Evolutionary conservation across 2,113 vertebrate species (phyloP), one percentile per base, ranked within the genome.

Genomic region (Gallinago jamesoni): DNA sequence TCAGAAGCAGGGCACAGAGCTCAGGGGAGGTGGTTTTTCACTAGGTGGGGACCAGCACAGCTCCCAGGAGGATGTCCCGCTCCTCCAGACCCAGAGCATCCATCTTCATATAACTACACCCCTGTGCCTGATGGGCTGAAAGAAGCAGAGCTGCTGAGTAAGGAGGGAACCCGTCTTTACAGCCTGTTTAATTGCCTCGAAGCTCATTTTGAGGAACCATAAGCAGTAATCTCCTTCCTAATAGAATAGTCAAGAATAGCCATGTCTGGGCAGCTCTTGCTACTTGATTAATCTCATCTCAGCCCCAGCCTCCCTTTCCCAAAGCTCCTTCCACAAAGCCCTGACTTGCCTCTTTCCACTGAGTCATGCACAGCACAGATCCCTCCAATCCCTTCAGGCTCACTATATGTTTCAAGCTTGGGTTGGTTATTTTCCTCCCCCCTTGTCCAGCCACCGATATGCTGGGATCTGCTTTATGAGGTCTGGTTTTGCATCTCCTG

Each of bases 251-350:
- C 73, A 63, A 89, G 86, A 91, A 89, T 75, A 91, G 48, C 77
- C 35, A 25, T 53, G 95, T 68, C 93, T 75, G 91, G 84, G 77
- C 86, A 94, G 87, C 52, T 68, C 77, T 68, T 72, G 56, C 53
- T 53, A 27, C 37, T 68, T 81, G 80, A 94, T 89, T 89, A 78
- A 95, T 84, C 64, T 74, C 56, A 14, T 41, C 83, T 84, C 6
- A 0, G 68, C 18, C 17, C 53, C 7, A 16, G 60, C 22, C 37
- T 74, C 25, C n/a, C 56, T 84, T 23, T 87, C 69, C 77, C 73
- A 79, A 78, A 84, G 52, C 94, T 89, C 63, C 35, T 89, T 92
- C 64, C 66, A 59, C 87, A 67, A 89, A 93, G 73, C 76, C 83
- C 79, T 80, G 83, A 84, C 84, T 95, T 1, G 1, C 30, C 24